Percentiles rank a stretch among this genome's conserved stretches.
Conservation (phyloP, 2,888 invertebrate genomes). For the Toxonevra muliebris region DNA sequence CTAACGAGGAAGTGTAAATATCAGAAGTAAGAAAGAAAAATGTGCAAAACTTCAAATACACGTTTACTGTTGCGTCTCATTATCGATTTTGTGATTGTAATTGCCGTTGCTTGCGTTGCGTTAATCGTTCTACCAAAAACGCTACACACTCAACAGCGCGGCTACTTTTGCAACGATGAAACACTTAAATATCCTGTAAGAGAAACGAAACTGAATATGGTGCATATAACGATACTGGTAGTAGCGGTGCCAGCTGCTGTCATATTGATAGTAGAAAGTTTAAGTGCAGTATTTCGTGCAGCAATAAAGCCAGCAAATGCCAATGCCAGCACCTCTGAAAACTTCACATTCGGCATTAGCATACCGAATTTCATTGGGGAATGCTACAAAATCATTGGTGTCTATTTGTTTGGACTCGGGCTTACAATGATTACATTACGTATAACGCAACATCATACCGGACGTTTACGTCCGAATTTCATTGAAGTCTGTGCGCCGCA, state of each 20-base stretch:
- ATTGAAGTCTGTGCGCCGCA: constrained; percentile 53
- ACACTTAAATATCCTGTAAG: constrained; percentile 82
- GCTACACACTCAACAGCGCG: constrained; percentile 66
- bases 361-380: constrained; percentile 57
- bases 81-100: constrained; percentile 51
- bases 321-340: constrained; percentile 16
- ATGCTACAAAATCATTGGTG: constrained; percentile 53
- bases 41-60: constrained; percentile 56
- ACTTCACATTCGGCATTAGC: constrained; percentile 49
- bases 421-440: constrained; percentile 45
- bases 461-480: constrained; percentile 54
- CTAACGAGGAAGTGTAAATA: neutral
- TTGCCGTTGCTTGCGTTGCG: constrained; percentile 49
- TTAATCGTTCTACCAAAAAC: constrained; percentile 50
- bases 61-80: constrained; percentile 54
- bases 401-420: constrained; percentile 54
- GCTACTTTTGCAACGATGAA: constrained; percentile 95
- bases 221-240: constrained; percentile 51
- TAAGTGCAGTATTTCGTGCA: constrained; percentile 49
- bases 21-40: constrained; percentile 32
- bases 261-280: constrained; percentile 51
- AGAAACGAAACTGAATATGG: constrained; percentile 47
- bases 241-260: constrained; percentile 51
- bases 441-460: constrained; percentile 44
- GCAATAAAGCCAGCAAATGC: constrained; percentile 10